Conservation (phyloP, 2,113 vertebrate genomes). For the Petaurus breviceps region DNA sequence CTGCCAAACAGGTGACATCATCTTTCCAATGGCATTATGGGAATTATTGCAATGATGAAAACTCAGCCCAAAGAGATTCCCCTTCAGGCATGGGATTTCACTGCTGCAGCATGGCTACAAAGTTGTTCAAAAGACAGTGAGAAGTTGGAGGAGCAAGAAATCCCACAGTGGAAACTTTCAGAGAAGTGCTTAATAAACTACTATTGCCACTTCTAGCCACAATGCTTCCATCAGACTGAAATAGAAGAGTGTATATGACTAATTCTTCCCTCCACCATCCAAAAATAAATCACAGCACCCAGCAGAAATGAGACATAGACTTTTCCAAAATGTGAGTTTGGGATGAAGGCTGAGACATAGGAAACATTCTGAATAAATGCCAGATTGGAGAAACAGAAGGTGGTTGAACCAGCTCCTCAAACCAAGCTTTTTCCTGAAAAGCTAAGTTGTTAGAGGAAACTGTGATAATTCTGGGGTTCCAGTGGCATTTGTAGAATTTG, state of each 20-base stretch:
- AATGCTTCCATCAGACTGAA: constrained; percentile 66
- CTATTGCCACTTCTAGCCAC: constrained; percentile 64
- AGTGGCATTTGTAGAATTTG: background rate
- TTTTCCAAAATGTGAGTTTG: constrained; percentile 72
- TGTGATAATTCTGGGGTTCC: background rate
- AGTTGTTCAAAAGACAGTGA: constrained; percentile 65
- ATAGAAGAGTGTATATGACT: constrained; percentile 69
- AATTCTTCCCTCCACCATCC: constrained; percentile 67
- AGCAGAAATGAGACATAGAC: constrained; percentile 67
- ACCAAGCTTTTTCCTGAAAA: constrained; percentile 36
- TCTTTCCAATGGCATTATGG: constrained; percentile 58
- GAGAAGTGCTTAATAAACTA: constrained; percentile 69
- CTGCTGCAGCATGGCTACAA: constrained; percentile 61
- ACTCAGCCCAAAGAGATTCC: constrained; percentile 53
- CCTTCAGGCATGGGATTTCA: constrained; percentile 58
- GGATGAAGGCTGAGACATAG: constrained; percentile 65
- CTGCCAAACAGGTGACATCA: constrained; percentile 66
- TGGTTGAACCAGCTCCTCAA: background rate
- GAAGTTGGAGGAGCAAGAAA: constrained; percentile 20
- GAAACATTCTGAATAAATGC: constrained; percentile 66
- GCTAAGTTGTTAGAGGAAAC: background rate
- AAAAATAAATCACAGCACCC: constrained; percentile 73
- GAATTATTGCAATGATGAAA: constrained; percentile 51
- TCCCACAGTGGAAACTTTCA: constrained; percentile 18
- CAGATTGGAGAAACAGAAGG: constrained; percentile 46